Evolutionary conservation across 2,888 invertebrate genomes (phyloP), one percentile per base, ranked within the genome.

Genomic region (Caenorhabditis uteleia): DNA sequence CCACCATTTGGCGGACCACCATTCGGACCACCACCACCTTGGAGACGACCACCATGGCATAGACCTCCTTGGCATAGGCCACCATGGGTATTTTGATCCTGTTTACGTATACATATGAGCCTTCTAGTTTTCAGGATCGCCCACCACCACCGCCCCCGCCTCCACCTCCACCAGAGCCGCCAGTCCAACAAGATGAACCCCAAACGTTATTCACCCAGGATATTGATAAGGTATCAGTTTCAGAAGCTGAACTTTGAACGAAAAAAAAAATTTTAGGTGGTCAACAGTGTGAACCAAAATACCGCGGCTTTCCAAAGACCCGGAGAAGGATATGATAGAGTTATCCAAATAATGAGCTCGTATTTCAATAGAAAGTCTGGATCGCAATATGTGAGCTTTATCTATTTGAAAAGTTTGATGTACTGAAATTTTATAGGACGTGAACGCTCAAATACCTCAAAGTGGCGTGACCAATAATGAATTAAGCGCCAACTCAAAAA

Each of bases 311-410:
- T 71, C 44, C 60, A 60, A 27, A 29, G 53, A 23, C 64, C 66
- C 1, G 75, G 75, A 10, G 66, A 73, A 40, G 64, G 68, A 34
- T 75, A 75, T 42, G 69, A 68, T 20, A 55, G 62, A 40, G 75
- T 75, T 3, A 50, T 73, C 5, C 49, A 55, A 21, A 43, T 68
- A 5, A 60, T 73, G 65, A 53, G 55, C 7, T 40, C 57, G 0
- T 69, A 62, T 49, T 67, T 67, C 34, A 60, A 64, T 18, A 43
- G 65, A 42, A 61, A 61, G 36, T 62, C 65, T 0, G 59, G 59
- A 14, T 59, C 69, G 2, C 50, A 62, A 20, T 70, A 57, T 45
- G 68, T 62, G 21, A 56, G 66, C 47, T 40, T 8, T 3, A 36
- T 18, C 10, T 4, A 21, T 33, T n/a, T n/a, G 12, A 31, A 45